Conservation (phyloP, 2,888 invertebrate genomes). For the Lepas anatifera region DNA sequence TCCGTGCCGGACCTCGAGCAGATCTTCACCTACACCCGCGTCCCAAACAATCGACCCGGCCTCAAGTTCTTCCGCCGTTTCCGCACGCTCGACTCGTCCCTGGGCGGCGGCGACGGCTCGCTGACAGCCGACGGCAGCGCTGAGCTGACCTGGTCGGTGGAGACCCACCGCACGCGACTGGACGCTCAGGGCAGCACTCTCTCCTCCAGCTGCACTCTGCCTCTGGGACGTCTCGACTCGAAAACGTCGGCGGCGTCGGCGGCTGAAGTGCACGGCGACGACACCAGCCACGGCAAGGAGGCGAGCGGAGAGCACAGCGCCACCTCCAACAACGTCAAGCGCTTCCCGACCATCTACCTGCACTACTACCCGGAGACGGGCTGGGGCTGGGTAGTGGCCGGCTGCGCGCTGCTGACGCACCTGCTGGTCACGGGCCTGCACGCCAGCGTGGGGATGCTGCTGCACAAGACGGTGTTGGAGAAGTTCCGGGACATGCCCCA, state of each 20-base stretch:
- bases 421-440: constrained; percentile 61
- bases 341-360: constrained; percentile 11
- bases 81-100: not conserved
- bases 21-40: constrained; percentile 2
- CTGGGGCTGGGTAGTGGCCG: constrained; percentile 72
- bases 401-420: constrained; percentile 57
- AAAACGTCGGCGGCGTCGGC: not conserved
- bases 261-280: not conserved
- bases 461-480: not conserved
- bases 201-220: not conserved
- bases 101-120: not conserved
- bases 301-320: constrained; percentile 1
- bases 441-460: constrained; percentile 42
- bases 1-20: not conserved
- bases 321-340: constrained; percentile 8
- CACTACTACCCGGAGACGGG: constrained; percentile 45
- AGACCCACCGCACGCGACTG: not conserved
- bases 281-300: not conserved
- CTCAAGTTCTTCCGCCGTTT: constrained; percentile 4
- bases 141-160: not conserved
- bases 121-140: not conserved
- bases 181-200: not conserved
- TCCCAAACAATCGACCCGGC: not conserved
- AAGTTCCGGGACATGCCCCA: not conserved
- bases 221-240: not conserved